phyloP scores from a whole-genome alignment of 2,888 invertebrate genomes.

The Cerceris rybyensis region DNA sequence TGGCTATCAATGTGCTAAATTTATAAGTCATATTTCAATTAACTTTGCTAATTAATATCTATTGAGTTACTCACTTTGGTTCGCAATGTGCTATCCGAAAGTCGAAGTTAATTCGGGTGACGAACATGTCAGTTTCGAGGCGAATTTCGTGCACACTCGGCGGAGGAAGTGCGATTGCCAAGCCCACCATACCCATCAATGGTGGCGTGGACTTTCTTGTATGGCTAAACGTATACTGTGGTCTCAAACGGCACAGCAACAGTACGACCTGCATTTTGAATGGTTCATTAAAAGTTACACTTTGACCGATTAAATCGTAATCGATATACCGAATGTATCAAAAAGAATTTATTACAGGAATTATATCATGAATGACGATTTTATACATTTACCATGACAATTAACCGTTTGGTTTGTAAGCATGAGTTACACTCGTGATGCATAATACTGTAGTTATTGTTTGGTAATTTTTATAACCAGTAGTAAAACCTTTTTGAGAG shows the following conservation, averaged over 20 bases:
- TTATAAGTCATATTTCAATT: not conserved
- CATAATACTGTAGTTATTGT: too few relatives aligned
- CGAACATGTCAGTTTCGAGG: constrained; percentile 97
- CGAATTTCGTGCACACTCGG: constrained; percentile 98
- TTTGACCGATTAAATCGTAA: constrained; percentile 23
- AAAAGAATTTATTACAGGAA: not conserved
- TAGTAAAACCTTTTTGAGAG: too few relatives aligned
- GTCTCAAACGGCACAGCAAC: constrained; percentile 94
- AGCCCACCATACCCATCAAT: constrained; percentile 95
- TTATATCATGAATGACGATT: too few relatives aligned
- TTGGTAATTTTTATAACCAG: too few relatives aligned
- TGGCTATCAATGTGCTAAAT: not conserved
- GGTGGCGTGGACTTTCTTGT: constrained; percentile 93
- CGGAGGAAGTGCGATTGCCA: constrained; percentile 97
- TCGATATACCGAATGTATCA: constrained; percentile 14
- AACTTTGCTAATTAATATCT: not conserved
- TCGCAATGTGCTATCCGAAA: constrained; percentile 98
- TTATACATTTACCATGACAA: too few relatives aligned
- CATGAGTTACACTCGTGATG: too few relatives aligned
- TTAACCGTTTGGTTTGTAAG: too few relatives aligned
- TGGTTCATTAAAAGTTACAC: constrained; percentile 18
- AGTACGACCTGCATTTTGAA: constrained; percentile 90
- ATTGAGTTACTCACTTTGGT: constrained; percentile 88
- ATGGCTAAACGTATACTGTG: constrained; percentile 96
- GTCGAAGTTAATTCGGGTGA: constrained; percentile 97